Base-by-base conservation (phyloP, 2,797 vertebrate genomes). In the Hippoglossus hippoglossus region DNA sequence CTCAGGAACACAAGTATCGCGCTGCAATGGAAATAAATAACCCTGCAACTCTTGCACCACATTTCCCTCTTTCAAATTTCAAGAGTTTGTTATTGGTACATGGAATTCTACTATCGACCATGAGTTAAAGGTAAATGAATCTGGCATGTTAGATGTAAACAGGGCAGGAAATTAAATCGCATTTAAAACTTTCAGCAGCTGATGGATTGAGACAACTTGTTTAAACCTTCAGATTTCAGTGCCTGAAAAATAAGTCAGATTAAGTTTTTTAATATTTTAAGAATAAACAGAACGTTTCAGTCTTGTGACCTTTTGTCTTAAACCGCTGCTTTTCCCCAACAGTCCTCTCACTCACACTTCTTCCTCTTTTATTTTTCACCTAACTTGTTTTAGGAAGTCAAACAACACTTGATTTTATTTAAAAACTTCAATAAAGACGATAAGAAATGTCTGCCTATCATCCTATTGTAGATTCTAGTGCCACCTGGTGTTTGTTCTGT, bases 101-200 rank as follows among this genome's bases (percentile, higher is more conserved):
- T 63, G 69, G 47, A 31, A 34, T 65, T 66, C 64, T 74, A 54
- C 39, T 2, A 3, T 4, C 13, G 50, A 31, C 39, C 50, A 25
- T 65, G 65, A 39, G 22, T 79, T 63, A 1, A 21, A 55, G 21
- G 15, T 58, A 21, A 53, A 81, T 75, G 57, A 61, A 21, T 51
- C 21, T 51, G 21, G 82, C 77, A 55, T 21, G 81, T 81, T 79
- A 74, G 76, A 86, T 36, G 69, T 73, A 66, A 39, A 47, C 75
- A 80, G 79, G 82, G 77, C 34, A 60, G 81, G 79, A 82, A 84
- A 86, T 79, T 60, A 34, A 54, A 68, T 24, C 12, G 1, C 19
- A 5, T n/a, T n/a, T 3, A 49, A 26, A 47, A 18, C 46, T 34
- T 13, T 8, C 16, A 41, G 46, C 10, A 71, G 73, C 70, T 67